These are phyloP conservation scores for Anguilla obscura DNA, from an alignment of 2,797 vertebrate species.

Conservation along the genomic window DNA sequence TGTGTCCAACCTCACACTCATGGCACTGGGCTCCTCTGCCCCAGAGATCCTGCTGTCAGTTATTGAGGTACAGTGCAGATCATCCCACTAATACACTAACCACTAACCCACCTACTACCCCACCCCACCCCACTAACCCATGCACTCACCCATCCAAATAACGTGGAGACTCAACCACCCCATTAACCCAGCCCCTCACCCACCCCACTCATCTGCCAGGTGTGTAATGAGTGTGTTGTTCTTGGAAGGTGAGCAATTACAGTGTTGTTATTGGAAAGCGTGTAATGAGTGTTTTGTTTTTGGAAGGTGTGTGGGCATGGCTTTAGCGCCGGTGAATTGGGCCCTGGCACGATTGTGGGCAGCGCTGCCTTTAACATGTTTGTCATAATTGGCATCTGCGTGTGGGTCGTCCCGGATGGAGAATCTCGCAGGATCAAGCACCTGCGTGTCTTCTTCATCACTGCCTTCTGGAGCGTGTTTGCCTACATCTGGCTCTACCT, in stretches of 20 bases:
- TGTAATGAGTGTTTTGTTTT: background rate
- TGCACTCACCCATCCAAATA: background rate
- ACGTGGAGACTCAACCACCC: background rate
- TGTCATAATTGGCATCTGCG: constrained; percentile 88
- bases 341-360: constrained; percentile 91
- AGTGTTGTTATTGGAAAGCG: too few relatives aligned
- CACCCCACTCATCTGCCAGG: too few relatives aligned
- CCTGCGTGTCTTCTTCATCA: constrained; percentile 90
- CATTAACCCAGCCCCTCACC: too few relatives aligned
- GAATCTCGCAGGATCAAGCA: constrained; percentile 90
- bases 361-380: constrained; percentile 98
- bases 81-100: too few relatives aligned
- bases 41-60: constrained; percentile 93
- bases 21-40: constrained; percentile 92
- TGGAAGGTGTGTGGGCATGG: constrained; percentile 83
- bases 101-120: background rate
- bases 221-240: too few relatives aligned
- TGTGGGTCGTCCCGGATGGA: constrained; percentile 84
- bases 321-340: constrained; percentile 86
- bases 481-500: constrained; percentile 95
- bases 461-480: constrained; percentile 91
- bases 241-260: background rate
- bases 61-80: constrained; percentile 79
- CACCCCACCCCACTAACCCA: background rate
- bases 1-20: constrained; percentile 92